These are phyloP conservation scores for Malurus alboscapulatus DNA, from an alignment of 2,113 vertebrate species.

Conservation along the genomic window DNA sequence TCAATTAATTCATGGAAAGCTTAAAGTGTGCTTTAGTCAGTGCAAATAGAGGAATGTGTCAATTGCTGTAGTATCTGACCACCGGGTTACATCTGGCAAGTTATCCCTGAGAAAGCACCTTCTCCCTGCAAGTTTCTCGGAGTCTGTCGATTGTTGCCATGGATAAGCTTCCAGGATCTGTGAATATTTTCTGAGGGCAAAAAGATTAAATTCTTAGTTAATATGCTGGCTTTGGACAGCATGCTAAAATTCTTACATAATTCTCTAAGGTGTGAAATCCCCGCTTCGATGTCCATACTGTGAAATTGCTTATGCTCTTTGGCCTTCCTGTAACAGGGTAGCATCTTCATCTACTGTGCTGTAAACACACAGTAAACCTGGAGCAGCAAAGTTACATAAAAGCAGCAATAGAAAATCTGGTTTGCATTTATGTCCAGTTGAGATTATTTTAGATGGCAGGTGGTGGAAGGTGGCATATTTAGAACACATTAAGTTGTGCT, in stretches of 20 bases:
- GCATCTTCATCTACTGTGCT: background rate
- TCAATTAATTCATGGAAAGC: slow-evolving; percentile 46
- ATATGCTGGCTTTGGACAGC: background rate
- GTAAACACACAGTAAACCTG: background rate
- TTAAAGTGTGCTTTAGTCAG: slow-evolving; percentile 42
- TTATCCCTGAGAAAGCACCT: slow-evolving; percentile 75
- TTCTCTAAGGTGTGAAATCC: background rate
- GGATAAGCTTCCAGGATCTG: slow-evolving; percentile 86
- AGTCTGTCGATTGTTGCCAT: slow-evolving; percentile 82
- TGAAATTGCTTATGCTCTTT: background rate
- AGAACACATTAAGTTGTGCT: background rate
- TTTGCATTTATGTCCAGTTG: background rate
- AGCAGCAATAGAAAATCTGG: background rate
- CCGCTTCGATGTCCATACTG: background rate
- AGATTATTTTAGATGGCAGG: background rate
- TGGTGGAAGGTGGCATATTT: background rate
- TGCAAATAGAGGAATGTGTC: slow-evolving; percentile 71
- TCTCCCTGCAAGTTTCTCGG: slow-evolving; percentile 78
- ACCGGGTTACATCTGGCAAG: background rate
- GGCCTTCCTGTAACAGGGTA: background rate
- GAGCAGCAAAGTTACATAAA: background rate
- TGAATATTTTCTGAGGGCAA: slow-evolving; percentile 85
- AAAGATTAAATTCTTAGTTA: background rate
- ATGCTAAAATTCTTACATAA: background rate
- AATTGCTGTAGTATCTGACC: background rate